Evolutionary conservation across 2,113 vertebrate species (phyloP).

Genomic region (Columba janthina): DNA sequence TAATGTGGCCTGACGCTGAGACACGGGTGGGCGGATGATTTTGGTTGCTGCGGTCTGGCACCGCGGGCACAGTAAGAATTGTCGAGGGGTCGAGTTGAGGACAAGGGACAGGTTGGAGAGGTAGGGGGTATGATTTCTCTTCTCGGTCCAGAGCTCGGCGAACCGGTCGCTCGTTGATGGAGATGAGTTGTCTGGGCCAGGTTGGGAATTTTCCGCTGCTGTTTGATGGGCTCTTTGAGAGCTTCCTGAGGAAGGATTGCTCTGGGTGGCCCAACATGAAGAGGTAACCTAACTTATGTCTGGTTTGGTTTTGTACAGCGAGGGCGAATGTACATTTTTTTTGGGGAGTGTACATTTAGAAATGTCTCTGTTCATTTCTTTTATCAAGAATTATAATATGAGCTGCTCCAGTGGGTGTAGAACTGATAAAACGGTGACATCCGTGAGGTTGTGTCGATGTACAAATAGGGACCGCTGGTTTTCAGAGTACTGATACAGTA

Average conservation of each 20-base stretch:
- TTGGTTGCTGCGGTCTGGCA: rapidly evolving
- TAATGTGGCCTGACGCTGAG: rapidly evolving
- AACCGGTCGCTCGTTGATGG: rapidly evolving
- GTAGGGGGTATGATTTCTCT: background rate
- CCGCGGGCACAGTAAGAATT: background rate
- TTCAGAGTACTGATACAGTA: background rate
- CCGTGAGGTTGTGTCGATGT: rapidly evolving
- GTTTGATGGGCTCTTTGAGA: rapidly evolving
- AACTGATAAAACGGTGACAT: background rate
- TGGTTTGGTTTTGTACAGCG: rapidly evolving
- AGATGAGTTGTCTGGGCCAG: background rate
- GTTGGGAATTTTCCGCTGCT: background rate
- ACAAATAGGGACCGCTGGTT: background rate
- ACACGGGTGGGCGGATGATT: background rate
- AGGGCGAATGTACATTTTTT: background rate
- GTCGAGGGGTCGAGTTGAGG: rapidly evolving
- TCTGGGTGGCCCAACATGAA: background rate
- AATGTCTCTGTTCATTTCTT: background rate
- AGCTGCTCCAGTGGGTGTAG: rapidly evolving
- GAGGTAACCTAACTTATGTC: background rate
- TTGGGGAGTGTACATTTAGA: background rate
- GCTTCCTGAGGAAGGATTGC: background rate
- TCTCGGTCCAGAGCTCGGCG: background rate
- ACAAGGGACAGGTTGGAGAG: rapidly evolving
- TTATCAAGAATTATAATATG: background rate